Conservation (phyloP, 2,113 vertebrate species). For the Theristicus caerulescens region DNA sequence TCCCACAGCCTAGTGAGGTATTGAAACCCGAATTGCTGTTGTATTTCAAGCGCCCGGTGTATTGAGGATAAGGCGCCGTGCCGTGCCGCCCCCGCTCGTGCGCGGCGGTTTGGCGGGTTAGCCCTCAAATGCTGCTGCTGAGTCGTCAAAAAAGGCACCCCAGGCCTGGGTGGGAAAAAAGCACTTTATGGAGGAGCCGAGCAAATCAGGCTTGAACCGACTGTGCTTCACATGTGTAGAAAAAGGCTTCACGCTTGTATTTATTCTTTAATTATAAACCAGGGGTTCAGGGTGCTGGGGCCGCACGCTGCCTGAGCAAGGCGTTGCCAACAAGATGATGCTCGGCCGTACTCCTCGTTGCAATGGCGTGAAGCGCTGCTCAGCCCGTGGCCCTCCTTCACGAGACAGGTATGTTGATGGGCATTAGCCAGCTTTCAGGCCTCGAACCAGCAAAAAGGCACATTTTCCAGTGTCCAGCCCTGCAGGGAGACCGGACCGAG, state of each 20-base stretch:
- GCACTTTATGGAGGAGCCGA: background rate
- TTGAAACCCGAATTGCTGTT: background rate
- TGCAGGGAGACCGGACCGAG: rapidly evolving
- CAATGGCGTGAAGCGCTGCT: rapidly evolving
- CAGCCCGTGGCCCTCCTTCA: rapidly evolving
- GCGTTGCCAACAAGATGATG: rapidly evolving
- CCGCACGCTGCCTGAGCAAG: background rate
- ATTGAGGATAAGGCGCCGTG: background rate
- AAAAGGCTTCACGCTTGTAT: rapidly evolving
- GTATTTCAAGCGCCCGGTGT: background rate
- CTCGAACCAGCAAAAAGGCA: rapidly evolving
- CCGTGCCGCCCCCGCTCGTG: rapidly evolving
- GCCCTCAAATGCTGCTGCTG: background rate
- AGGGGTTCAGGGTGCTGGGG: background rate
- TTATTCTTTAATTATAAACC: background rate
- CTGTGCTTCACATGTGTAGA: rapidly evolving
- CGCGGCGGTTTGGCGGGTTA: rapidly evolving
- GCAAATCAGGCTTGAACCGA: background rate
- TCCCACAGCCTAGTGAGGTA: background rate
- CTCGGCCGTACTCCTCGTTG: rapidly evolving
- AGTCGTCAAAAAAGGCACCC: background rate
- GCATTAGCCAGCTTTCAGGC: background rate
- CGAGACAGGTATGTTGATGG: rapidly evolving
- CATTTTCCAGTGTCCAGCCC: background rate
- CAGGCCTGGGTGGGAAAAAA: background rate